A percentile compares a stretch with the other conserved stretches of the same genome.
phyloP scores from a whole-genome alignment of 2,797 vertebrate species.

The Pangasius sanitwongsei region DNA sequence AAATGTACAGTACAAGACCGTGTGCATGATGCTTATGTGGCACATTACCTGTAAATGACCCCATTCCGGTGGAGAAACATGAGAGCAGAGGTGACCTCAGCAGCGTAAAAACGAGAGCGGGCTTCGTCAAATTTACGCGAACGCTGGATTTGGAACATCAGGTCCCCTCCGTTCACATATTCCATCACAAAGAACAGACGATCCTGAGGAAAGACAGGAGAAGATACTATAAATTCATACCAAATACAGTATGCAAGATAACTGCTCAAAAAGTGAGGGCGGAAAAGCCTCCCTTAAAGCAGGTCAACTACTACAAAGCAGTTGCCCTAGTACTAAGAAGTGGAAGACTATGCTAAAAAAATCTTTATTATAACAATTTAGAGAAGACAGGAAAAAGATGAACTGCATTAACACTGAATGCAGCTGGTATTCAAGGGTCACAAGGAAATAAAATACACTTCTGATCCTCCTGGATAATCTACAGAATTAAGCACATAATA shows the following conservation, averaged over 20 bases:
- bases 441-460: not conserved
- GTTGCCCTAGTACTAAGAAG: not conserved
- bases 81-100: slow-evolving; percentile 95
- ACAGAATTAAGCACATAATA: not conserved
- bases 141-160: slow-evolving; percentile 99
- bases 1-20: not conserved
- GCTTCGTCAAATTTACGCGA: slow-evolving; percentile 96
- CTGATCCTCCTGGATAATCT: not conserved
- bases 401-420: not conserved
- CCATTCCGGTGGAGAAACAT: slow-evolving; percentile 96
- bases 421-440: not conserved
- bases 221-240: not conserved
- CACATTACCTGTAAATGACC: slow-evolving; percentile 92
- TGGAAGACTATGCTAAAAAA: not conserved
- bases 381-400: not conserved
- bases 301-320: not conserved
- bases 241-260: not conserved
- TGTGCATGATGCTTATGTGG: not conserved
- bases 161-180: slow-evolving; percentile 94
- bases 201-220: slow-evolving; percentile 78
- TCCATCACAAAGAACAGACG: slow-evolving; percentile 98
- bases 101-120: slow-evolving; percentile 92
- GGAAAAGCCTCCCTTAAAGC: not conserved
- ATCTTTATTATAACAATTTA: not conserved
- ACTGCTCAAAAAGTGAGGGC: not conserved